A percentile compares a stretch with the other conserved stretches of the same genome.
These are phyloP conservation scores for Urophycis tenuis DNA, from an alignment of 2,797 vertebrate genomes.

Conservation along the genomic window DNA sequence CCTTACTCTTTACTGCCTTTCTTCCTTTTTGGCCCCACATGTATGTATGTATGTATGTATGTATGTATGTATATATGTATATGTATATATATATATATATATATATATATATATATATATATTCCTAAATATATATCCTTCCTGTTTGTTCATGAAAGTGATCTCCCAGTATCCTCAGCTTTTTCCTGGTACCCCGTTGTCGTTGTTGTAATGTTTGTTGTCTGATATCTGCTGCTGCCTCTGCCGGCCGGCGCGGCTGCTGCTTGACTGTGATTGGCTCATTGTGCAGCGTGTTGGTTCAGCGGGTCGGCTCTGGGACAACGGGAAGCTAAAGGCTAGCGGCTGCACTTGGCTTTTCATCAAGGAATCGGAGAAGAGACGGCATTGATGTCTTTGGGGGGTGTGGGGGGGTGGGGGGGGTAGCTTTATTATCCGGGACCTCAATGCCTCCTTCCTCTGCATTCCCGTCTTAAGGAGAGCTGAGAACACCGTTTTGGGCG, in stretches of 20 bases:
- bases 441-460: background rate
- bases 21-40: conserved; percentile 11
- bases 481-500: background rate
- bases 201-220: conserved; percentile 51
- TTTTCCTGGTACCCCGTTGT: conserved; percentile 19
- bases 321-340: conserved; percentile 30
- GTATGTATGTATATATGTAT: background rate
- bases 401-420: no score
- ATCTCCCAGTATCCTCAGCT: conserved; percentile 34
- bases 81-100: no score
- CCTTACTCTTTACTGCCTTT: conserved; percentile 46
- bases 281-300: conserved; percentile 16
- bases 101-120: no score
- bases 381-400: conserved; percentile 1
- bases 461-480: background rate
- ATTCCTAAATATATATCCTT: background rate
- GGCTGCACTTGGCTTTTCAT: conserved; percentile 16
- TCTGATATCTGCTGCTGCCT: conserved; percentile 52
- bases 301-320: conserved; percentile 42
- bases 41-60: background rate
- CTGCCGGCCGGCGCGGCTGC: conserved; percentile 49
- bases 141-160: conserved; percentile 2
- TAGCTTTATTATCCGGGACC: no score
- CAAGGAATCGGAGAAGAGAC: conserved; percentile 33
- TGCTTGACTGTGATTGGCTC: conserved; percentile 45